phyloP scores from a whole-genome alignment of 2,113 vertebrate species.

The Piprites chloris region DNA sequence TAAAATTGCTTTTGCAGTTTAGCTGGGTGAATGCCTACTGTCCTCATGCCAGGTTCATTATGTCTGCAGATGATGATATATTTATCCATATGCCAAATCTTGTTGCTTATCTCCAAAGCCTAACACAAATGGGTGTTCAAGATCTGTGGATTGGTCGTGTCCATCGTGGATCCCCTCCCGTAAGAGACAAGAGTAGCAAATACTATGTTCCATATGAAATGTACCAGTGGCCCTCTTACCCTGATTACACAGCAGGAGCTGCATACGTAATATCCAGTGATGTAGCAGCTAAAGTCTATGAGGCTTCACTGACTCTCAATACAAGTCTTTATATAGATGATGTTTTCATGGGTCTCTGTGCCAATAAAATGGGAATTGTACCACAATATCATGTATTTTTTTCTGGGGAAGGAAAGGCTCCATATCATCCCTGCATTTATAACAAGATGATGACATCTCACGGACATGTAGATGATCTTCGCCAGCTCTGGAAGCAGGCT shows the following conservation, averaged over 20 bases:
- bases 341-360: conserved; percentile 96
- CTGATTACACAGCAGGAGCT: conserved; percentile 91
- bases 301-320: conserved; percentile 82
- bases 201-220: conserved; percentile 87
- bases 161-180: conserved; percentile 83
- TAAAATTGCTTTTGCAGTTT: conserved; percentile 90
- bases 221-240: conserved; percentile 90
- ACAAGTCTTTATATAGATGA: conserved; percentile 92
- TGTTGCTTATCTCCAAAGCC: conserved; percentile 79
- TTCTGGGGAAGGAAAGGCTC: conserved; percentile 88
- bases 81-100: conserved; percentile 94
- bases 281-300: conserved; percentile 86
- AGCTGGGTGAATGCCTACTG: conserved; percentile 87
- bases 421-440: conserved; percentile 90
- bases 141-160: conserved; percentile 91
- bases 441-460: conserved; percentile 95
- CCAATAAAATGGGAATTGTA: conserved; percentile 83
- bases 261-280: conserved; percentile 88
- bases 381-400: conserved; percentile 87
- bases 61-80: conserved; percentile 93
- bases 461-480: conserved; percentile 81
- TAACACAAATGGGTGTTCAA: conserved; percentile 70
- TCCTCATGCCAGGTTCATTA: conserved; percentile 86
- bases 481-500: conserved; percentile 81
- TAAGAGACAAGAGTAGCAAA: conserved; percentile 85